A percentile compares a stretch with the other conserved stretches of the same genome.
These are phyloP conservation scores for Microcebus murinus DNA, from an alignment of 2,113 vertebrate species.

Conservation along the genomic window DNA sequence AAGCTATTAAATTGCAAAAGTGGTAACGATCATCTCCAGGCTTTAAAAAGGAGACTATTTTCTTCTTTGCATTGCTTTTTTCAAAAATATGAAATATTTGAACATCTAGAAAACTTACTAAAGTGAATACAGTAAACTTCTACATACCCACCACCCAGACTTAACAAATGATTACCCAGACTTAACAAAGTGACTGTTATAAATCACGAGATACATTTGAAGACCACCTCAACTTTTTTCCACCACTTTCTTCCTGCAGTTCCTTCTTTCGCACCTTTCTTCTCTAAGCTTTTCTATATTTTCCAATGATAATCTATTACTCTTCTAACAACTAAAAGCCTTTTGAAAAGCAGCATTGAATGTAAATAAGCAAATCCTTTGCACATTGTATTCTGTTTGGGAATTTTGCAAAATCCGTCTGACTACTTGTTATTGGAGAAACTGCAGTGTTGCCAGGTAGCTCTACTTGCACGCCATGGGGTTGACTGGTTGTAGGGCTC, in stretches of 20 bases:
- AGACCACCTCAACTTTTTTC: not conserved
- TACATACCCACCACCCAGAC: not conserved
- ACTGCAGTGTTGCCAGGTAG: no score
- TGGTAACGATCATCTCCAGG: not conserved
- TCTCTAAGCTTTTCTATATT: not conserved
- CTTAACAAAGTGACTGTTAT: not conserved
- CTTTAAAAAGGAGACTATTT: not conserved
- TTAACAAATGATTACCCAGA: not conserved
- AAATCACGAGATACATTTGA: not conserved
- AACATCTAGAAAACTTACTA: not conserved
- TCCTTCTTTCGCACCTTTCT: not conserved
- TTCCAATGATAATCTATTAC: not conserved
- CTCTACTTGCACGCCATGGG: no score
- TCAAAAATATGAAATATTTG: not conserved
- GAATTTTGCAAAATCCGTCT: not conserved
- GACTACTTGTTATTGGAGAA: not conserved
- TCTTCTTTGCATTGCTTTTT: not conserved
- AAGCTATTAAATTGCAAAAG: slow-evolving; percentile 17
- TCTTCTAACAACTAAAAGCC: not conserved
- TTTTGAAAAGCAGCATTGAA: not conserved
- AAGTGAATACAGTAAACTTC: not conserved
- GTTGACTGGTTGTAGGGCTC: not conserved
- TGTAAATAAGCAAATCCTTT: not conserved
- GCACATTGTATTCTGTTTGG: not conserved
- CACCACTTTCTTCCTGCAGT: not conserved